These are phyloP conservation scores for Dunckerocampus dactyliophorus DNA, from an alignment of 2,113 vertebrate genomes.

Conservation along the genomic window DNA sequence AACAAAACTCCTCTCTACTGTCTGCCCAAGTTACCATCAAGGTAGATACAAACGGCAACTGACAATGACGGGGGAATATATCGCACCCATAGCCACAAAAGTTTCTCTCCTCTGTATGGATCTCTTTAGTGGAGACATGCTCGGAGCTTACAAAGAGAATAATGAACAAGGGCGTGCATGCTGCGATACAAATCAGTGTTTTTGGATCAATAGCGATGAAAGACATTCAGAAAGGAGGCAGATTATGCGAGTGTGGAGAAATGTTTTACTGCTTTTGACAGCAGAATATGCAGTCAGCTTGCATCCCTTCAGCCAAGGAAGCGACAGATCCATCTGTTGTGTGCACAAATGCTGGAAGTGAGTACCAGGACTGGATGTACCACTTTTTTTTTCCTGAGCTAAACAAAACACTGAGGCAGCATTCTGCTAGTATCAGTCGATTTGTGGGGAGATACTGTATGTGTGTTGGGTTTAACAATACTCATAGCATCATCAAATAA, in stretches of 20 bases:
- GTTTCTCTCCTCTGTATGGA: conserved; percentile 47
- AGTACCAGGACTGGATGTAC: conserved; percentile 56
- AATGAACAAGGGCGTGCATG: conserved; percentile 27
- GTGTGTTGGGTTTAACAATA: conserved; percentile 24
- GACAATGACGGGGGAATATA: conserved; percentile 53
- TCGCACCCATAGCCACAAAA: conserved; percentile 53
- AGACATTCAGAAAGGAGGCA: conserved; percentile 47
- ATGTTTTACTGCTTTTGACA: conserved; percentile 51
- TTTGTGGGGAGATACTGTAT: conserved; percentile 17
- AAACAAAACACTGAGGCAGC: conserved; percentile 53
- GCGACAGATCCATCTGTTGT: conserved; percentile 64
- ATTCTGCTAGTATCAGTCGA: conserved; percentile 41
- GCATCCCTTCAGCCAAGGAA: conserved; percentile 53
- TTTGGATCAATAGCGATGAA: conserved; percentile 55
- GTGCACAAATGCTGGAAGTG: conserved; percentile 49
- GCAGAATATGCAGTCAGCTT: conserved; percentile 33
- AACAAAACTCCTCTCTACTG: conserved; percentile 74
- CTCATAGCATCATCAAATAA: conserved; percentile 24
- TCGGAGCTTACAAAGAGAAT: conserved; percentile 57
- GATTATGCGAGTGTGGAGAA: conserved; percentile 50
- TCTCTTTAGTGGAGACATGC: conserved; percentile 45
- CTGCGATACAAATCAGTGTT: conserved; percentile 51
- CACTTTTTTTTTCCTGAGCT: conserved; percentile 43
- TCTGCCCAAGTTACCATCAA: conserved; percentile 71
- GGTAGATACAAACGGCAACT: conserved; percentile 72